These are phyloP conservation scores for Anagyrus pseudococci DNA, from an alignment of 2,888 invertebrate species.

Conservation along the genomic window DNA sequence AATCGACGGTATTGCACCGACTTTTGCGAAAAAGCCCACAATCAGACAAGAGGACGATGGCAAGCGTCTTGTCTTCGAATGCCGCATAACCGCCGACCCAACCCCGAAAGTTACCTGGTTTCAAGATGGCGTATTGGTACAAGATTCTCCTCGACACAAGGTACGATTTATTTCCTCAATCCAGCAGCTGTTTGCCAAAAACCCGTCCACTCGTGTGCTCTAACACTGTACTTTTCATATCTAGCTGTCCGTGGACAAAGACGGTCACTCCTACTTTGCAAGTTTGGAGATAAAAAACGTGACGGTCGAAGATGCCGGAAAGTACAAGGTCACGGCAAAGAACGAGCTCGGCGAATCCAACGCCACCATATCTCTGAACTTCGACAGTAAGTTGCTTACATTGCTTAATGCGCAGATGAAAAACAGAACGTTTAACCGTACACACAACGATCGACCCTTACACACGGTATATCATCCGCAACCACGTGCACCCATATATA, in stretches of 20 bases:
- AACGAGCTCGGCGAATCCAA: conserved; percentile 98
- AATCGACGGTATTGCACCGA: conserved; percentile 97
- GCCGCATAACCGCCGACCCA: conserved; percentile 92
- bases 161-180: too few relatives aligned
- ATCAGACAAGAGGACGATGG: conserved; percentile 98
- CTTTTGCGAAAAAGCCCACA: conserved; percentile 96
- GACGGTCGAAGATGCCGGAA: conserved; percentile 96
- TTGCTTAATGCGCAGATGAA: too few relatives aligned
- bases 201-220: neutral
- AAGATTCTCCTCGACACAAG: conserved; percentile 85
- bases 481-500: too few relatives aligned
- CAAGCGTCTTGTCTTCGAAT: conserved; percentile 91
- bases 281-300: conserved; percentile 93
- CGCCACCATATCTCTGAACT: conserved; percentile 95
- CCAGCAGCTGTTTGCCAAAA: neutral
- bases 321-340: conserved; percentile 96
- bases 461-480: neutral
- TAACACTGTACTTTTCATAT: conserved; percentile 54
- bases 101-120: conserved; percentile 89
- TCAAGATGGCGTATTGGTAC: conserved; percentile 84
- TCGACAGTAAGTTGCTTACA: conserved; percentile 87
- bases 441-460: neutral
- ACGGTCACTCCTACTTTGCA: conserved; percentile 92
- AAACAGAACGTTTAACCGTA: too few relatives aligned
- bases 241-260: conserved; percentile 89